These are phyloP conservation scores for Lathronympha strigana DNA, from an alignment of 2,888 invertebrate species.

Conservation along the genomic window DNA sequence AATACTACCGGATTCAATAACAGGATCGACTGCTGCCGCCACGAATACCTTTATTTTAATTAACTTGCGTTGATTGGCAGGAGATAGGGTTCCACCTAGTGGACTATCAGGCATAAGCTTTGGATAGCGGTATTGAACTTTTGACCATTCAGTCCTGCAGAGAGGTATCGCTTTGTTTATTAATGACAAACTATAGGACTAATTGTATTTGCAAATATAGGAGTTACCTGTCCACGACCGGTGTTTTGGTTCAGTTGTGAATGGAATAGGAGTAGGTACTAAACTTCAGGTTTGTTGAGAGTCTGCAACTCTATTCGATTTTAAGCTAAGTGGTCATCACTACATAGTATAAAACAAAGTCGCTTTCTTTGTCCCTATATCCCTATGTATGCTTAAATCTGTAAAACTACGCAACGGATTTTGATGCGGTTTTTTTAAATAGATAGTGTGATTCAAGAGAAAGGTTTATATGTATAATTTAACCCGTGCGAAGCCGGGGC, in stretches of 20 bases:
- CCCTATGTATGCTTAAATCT: no score
- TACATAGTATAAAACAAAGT: no score
- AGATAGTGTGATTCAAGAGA: no score
- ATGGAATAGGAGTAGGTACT: no score
- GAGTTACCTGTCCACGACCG: not conserved
- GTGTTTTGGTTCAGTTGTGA: not conserved
- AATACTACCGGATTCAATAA: conserved; percentile 1
- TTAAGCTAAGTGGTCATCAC: no score
- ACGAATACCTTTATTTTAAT: conserved; percentile 48
- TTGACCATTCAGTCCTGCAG: not conserved
- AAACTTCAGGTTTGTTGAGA: no score
- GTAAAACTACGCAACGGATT: no score
- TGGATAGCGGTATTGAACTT: not conserved
- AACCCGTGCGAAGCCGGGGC: no score
- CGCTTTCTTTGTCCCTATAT: no score
- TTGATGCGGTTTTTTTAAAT: no score
- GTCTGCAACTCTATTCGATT: no score
- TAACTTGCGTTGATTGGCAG: conserved; percentile 47
- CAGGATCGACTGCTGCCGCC: conserved; percentile 27
- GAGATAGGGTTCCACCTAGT: conserved; percentile 41
- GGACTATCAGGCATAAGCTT: not conserved
- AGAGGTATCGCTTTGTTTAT: conserved; percentile 40
- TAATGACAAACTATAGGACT: conserved; percentile 18
- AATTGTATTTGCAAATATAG: conserved; percentile 27
- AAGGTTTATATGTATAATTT: no score